Evolutionary conservation across 37 sponge, comb jelly and placozoan species (phyloP), one percentile per base, ranked within the genome.

Genomic region (Spongia lamella): DNA sequence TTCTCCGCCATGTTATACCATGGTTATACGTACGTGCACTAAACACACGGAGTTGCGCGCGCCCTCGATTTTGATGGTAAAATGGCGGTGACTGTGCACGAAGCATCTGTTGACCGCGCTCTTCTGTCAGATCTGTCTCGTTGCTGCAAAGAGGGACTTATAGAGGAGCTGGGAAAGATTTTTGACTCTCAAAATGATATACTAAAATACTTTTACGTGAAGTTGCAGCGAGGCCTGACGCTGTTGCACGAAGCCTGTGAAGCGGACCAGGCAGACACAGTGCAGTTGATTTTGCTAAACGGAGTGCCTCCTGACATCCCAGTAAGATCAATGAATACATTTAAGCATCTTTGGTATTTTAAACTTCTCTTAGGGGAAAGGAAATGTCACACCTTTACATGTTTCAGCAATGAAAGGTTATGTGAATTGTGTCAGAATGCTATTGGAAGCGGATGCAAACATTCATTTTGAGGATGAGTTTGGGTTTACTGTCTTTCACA

Each of bases 221-320:
- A 56, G 21, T 67, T 27, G 7, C 81, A 34, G 34, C 51, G 68
- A 21, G 86, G 91, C 3, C 49, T 68, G 60, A 90, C 91, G 3
- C 70, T 81, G 0, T 38, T 90, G 47, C 91, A 90, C 53, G 91
- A 90, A 82, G 91, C 91, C 0, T 86, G 82, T 4, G 91, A 90
- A 32, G 70, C 70, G 3, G 91, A 86, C 49, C 79, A 85, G 29
- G 61, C 77, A 1, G 91, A 90, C 29, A 47, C 79, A 13, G 83
- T 90, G 31, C 91, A 90, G 60, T 19, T 71, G 72, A 43, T 90
- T 26, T 78, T 90, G 9, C 61, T 79, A 29, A 54, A 85, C 43
- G 83, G 83, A 0, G 72, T 85, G 17, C 26, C 68, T 35, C 79
- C 91, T n/a, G 73, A 90, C 50, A 26, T 69, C 3, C 39, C 54